phyloP scores from a whole-genome alignment of 2,888 invertebrate genomes.

The Hetaerina titia region DNA sequence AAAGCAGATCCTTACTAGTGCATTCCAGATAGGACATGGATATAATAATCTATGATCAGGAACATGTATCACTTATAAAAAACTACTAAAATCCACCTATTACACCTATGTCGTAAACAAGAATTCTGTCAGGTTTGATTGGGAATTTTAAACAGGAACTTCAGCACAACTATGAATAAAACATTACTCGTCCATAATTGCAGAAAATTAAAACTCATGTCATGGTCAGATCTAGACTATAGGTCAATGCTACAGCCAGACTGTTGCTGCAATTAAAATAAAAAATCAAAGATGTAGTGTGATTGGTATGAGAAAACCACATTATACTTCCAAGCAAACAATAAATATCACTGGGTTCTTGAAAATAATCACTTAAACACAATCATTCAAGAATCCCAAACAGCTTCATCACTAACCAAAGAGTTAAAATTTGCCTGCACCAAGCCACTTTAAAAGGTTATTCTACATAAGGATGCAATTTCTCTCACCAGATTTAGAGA shows the following conservation, averaged over 20 bases:
- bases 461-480: slow-evolving; percentile 54
- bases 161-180: slow-evolving; percentile 68
- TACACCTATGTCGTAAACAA: slow-evolving; percentile 60
- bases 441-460: slow-evolving; percentile 67
- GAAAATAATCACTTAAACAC: slow-evolving; percentile 60
- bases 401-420: slow-evolving; percentile 69
- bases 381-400: slow-evolving; percentile 66
- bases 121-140: slow-evolving; percentile 57
- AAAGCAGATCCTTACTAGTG: slow-evolving; percentile 71
- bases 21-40: slow-evolving; percentile 69
- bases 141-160: slow-evolving; percentile 69
- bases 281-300: neutral
- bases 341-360: slow-evolving; percentile 68
- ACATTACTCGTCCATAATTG: slow-evolving; percentile 64
- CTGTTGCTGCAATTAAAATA: slow-evolving; percentile 57
- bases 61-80: slow-evolving; percentile 67
- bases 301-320: slow-evolving; percentile 58
- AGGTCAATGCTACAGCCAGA: slow-evolving; percentile 56
- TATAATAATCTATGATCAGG: slow-evolving; percentile 68
- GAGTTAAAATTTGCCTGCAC: slow-evolving; percentile 69
- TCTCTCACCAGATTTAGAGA: slow-evolving; percentile 56
- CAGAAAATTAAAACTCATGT: slow-evolving; percentile 48
- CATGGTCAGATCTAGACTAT: slow-evolving; percentile 46
- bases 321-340: slow-evolving; percentile 63
- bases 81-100: slow-evolving; percentile 67